Percentiles rank a stretch among this genome's conserved stretches.
These are phyloP conservation scores for Trachurus trachurus DNA, from an alignment of 2,797 vertebrate species.

Conservation along the genomic window DNA sequence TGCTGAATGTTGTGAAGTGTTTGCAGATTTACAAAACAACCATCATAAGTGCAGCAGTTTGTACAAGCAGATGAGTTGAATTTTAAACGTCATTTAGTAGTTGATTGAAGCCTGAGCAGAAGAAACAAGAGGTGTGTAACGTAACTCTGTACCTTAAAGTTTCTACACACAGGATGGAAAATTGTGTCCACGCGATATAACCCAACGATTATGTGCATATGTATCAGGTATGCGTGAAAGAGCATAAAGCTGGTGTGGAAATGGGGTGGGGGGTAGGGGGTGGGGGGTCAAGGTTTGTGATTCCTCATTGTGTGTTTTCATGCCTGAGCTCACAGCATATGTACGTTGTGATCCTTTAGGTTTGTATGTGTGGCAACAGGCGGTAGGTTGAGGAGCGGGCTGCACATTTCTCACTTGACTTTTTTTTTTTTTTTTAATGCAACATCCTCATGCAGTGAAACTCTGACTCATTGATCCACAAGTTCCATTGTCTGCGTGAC, in stretches of 20 bases:
- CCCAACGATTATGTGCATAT: conserved; percentile 10
- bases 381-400: conserved; percentile 71
- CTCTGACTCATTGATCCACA: conserved; percentile 62
- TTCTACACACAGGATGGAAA: conserved; percentile 11
- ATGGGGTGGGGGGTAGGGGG: neutral
- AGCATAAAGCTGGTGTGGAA: conserved; percentile 22
- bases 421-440: conserved; percentile 18
- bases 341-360: conserved; percentile 68
- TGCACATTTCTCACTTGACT: conserved; percentile 32
- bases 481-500: conserved; percentile 55
- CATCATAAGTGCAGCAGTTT: conserved; percentile 28
- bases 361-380: conserved; percentile 60
- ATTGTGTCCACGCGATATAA: neutral
- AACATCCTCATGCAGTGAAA: conserved; percentile 45
- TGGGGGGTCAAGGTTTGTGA: conserved; percentile 42
- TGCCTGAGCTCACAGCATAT: conserved; percentile 39
- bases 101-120: conserved; percentile 30
- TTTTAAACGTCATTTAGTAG: conserved; percentile 45
- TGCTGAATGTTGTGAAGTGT: conserved; percentile 12
- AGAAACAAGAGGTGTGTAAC: neutral
- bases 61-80: conserved; percentile 39
- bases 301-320: conserved; percentile 15
- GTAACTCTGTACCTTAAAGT: conserved; percentile 5
- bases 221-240: conserved; percentile 10
- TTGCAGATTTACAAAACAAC: conserved; percentile 41